Evolutionary conservation across 1,140 invertebrate genomes (phyloP), one percentile per base, ranked within the genome.

Genomic region (Drosophila sturtevanti): DNA sequence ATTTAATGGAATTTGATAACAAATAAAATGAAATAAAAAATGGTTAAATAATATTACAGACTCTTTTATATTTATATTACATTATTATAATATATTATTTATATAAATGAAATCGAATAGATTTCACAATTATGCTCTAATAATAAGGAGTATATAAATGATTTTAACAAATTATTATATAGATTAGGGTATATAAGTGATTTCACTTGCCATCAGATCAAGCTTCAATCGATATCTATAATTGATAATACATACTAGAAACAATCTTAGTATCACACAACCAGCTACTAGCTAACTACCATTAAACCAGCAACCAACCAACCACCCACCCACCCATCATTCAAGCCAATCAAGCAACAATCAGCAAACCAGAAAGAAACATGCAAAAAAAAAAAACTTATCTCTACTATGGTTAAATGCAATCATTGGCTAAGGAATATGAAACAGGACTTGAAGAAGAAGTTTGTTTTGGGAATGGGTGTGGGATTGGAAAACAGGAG

Each of bases 391-490:
- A n/a, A n/a, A 48, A 48, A 21, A 21, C 16, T 48, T 48, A 48
- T 48, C 41, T 48, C 11, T 48, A 1, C 41, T 9, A 48, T 48
- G 41, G 41, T 48, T 38, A 38, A 38, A 38, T 38, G 37, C 37
- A 38, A 48, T 21, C 41, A 48, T 48, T 48, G 41, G 6, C 9
- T 9, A 18, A 48, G 3, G 16, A 48, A 31, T 31, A 31, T 31
- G 27, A 31, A 31, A 48, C 41, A 48, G 41, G 16, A 27, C 59
- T 62, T 67, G 64, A 18, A 73, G 24, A 65, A 59, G 63, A 62
- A 78, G 68, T 71, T 86, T 3, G 27, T 31, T 31, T 31, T 31
- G 5, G 34, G 12, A 38, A 16, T 48, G 16, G 41, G 41, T 44
- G 41, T 44, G 14, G 41, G 41, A 21, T 18, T 48, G 16, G 16